These are phyloP conservation scores for Poeciliopsis retropinna DNA, from an alignment of 2,113 vertebrate genomes.

Conservation along the genomic window DNA sequence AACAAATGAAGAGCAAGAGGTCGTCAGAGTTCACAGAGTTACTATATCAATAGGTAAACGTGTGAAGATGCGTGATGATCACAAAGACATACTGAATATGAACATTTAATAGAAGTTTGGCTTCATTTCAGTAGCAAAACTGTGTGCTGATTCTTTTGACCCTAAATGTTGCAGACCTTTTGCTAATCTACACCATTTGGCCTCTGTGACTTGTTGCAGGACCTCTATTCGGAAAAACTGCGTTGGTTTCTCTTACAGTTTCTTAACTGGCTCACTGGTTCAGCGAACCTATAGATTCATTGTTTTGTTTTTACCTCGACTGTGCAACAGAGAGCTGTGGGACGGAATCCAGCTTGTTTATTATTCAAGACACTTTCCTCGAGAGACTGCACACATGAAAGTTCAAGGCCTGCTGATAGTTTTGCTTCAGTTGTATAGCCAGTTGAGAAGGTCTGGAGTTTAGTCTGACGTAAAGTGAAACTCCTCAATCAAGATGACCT, in stretches of 20 bases:
- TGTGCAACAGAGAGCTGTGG: background rate
- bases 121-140: background rate
- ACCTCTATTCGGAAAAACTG: background rate
- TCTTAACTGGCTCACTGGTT: background rate
- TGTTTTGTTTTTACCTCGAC: background rate
- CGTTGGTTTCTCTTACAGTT: too few species aligned
- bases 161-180: background rate
- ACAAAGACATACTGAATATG: background rate
- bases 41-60: background rate
- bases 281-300: background rate
- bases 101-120: background rate
- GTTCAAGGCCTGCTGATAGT: background rate
- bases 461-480: background rate
- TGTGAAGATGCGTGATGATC: background rate
- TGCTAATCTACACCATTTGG: background rate
- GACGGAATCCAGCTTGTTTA: background rate
- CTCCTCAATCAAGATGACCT: background rate
- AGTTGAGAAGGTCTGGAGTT: background rate
- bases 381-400: background rate
- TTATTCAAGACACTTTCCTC: background rate
- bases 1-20: background rate
- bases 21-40: background rate
- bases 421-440: background rate
- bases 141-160: background rate
- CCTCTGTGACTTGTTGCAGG: background rate